phyloP scores from a whole-genome alignment of 2,888 invertebrate species.

The Cotesia congregata region DNA sequence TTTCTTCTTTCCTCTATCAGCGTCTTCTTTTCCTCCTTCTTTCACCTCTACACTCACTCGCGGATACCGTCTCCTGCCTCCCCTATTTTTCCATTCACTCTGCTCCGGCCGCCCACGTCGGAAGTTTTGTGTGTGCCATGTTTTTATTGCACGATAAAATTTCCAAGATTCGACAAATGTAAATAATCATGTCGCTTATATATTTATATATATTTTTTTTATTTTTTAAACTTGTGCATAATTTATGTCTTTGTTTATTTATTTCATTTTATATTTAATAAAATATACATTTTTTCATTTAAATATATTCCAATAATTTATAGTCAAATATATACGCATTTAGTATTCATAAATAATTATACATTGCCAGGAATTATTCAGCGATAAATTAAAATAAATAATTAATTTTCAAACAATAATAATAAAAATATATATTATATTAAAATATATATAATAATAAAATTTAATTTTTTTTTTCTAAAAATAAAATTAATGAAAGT shows the following conservation, averaged over 20 bases:
- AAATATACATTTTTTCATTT: not conserved
- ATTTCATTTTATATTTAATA: not conserved
- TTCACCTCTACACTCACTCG: constrained; percentile 23
- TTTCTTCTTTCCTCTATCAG: constrained; percentile 1
- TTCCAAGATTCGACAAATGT: constrained; percentile 34
- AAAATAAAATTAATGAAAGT: too few species aligned
- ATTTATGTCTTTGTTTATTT: not conserved
- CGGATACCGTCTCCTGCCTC: constrained; percentile 32
- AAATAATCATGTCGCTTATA: constrained; percentile 8
- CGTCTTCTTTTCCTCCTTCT: not conserved
- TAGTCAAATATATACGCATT: not conserved
- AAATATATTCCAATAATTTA: not conserved
- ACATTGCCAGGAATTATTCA: constrained; percentile 3
- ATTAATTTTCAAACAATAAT: constrained; percentile 12
- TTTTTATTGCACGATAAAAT: constrained; percentile 27
- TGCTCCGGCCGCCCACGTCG: constrained; percentile 36
- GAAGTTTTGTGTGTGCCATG: constrained; percentile 28
- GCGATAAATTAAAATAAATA: constrained; percentile 11
- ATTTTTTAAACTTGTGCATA: not conserved
- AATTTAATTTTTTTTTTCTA: not conserved
- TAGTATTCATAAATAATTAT: constrained; percentile 7
- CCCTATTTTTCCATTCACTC: constrained; percentile 42
- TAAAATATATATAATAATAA: not conserved
- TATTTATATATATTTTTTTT: not conserved
- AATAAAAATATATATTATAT: not conserved